Percentiles rank a stretch among this genome's conserved stretches.
phyloP scores from a whole-genome alignment of 2,797 vertebrate genomes.

The Coregonus ussuriensis region DNA sequence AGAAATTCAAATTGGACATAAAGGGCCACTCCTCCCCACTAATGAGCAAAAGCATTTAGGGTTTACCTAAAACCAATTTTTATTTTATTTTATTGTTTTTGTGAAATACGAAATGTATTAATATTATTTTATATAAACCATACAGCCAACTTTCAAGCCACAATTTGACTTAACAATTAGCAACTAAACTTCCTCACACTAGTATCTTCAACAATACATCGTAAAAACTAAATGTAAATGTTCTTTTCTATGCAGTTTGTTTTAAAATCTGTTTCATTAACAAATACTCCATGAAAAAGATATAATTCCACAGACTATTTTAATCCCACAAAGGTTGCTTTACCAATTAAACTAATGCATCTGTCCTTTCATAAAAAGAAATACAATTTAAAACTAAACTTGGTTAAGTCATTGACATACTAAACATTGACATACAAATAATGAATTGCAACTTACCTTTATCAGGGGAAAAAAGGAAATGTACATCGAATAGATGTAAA shows the following conservation, averaged over 20 bases:
- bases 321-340: not conserved
- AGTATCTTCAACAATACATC: not conserved
- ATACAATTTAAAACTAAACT: not conserved
- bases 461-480: constrained; percentile 23
- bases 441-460: constrained; percentile 36
- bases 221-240: not conserved
- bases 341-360: not conserved
- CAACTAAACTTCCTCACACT: not conserved
- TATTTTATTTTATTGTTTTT: no score
- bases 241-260: not conserved
- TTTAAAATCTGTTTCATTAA: not conserved
- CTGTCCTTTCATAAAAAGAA: not conserved
- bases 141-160: not conserved
- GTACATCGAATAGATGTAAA: not conserved
- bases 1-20: no score
- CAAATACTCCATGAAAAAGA: not conserved
- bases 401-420: not conserved
- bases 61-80: no score
- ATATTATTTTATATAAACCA: not conserved
- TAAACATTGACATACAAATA: not conserved
- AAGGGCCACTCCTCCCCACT: no score
- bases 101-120: no score
- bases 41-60: no score
- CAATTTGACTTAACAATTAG: not conserved
- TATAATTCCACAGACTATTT: not conserved